A percentile compares a stretch with the other conserved stretches of the same genome.
Evolutionary conservation across 2,113 vertebrate species (phyloP).

Genomic region (Noturus placidus): DNA sequence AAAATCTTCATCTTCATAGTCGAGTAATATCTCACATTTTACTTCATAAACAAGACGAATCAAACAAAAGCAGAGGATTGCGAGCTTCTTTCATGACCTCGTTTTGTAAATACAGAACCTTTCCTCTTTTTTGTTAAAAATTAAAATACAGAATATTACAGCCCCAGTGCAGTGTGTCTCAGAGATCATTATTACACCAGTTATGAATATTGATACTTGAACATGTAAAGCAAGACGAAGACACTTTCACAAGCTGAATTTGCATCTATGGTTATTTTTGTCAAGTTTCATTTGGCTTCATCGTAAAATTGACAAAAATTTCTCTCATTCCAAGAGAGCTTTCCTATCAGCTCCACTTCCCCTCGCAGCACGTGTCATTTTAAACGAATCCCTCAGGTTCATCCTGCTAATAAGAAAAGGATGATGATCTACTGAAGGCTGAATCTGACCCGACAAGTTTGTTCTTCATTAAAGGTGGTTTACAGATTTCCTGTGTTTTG

Average conservation of each 20-base stretch:
- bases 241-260: neutral
- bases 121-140: neutral
- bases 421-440: neutral
- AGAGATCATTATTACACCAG: neutral
- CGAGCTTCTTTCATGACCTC: neutral
- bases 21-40: neutral
- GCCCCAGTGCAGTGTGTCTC: neutral
- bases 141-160: neutral
- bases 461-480: slow-evolving; percentile 34
- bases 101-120: neutral
- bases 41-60: neutral
- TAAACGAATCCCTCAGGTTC: slow-evolving; percentile 57
- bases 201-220: neutral
- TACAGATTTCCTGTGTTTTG: neutral
- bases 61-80: neutral
- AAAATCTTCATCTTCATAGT: neutral
- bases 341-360: neutral
- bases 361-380: slow-evolving; percentile 28
- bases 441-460: neutral
- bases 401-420: slow-evolving; percentile 53
- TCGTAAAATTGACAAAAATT: too few relatives aligned
- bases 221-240: neutral
- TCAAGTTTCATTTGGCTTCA: too few relatives aligned
- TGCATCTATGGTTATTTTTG: neutral
- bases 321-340: neutral